Evolutionary conservation across 2,888 invertebrate species (phyloP), one percentile per base, ranked within the genome.

Genomic region (Amblyjoppa proteus): DNA sequence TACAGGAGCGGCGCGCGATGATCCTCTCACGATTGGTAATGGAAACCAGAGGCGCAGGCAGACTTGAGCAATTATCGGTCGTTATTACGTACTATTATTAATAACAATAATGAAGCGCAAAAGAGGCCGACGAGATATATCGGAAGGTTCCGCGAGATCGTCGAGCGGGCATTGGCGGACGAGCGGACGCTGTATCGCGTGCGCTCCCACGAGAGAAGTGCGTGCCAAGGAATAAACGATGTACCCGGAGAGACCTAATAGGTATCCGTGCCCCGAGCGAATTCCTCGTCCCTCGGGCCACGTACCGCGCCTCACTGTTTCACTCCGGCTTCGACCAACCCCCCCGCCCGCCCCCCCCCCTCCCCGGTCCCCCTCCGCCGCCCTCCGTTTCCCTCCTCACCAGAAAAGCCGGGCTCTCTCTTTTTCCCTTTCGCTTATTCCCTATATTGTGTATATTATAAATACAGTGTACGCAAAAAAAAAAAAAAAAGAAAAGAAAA

Each of bases 141-240:
- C 41, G 51, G 38, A 41, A 53, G 56, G 20, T 56, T 56, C 20
- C 56, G 25, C 51, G 64, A 71, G 64, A 51, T 38, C 58, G 20
- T 45, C 49, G 31, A 31, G 11, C 56, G 56, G 70, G 75, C 68
- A 79, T 85, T 64, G 83, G 83, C 79, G 84, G 86, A 83, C 84
- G 41, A 84, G 81, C 56, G 84, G 84, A 81, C 84, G 83, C 64
- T 87, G 88, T 90, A 92, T 93, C 93, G 93, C 93, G 93, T 94
- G 94, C 92, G 94, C 93, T 94, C 94, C 93, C 94, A 94, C 94
- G 94, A 92, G 89, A 92, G 90, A 92, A 92, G 92, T 93, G 93
- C 93, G 93, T 93, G 93, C 91, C 87, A 80, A 84, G 90, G 90
- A 90, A 92, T 93, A 93, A 93, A 91, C 92, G 93, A 91, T 91